Base-by-base conservation (phyloP, 2,888 invertebrate genomes). In the Cosmopolites sordidus region DNA sequence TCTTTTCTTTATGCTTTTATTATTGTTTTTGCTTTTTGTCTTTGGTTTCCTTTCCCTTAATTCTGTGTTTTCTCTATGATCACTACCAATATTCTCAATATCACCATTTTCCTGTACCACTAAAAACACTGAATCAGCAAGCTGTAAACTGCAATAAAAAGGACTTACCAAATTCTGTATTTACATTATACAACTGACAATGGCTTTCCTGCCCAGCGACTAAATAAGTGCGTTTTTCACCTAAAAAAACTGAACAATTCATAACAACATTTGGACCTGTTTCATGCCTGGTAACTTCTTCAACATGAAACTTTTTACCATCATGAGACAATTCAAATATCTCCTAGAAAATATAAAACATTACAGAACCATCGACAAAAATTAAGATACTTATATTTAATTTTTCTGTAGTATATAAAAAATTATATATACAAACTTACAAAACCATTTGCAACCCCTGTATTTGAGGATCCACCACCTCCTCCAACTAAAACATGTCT, bases 391-490 rank as follows among this genome's bases (percentile, higher is more conserved):
- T 11, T 22, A 43, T n/a, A 22, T 27, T n/a, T 1, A n/a, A 43
- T 2, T 4, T 37, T 37, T 9, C 16, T 2, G 18, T 11, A 4
- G 2, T 18, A 22, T 22, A 22, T 22, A 22, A 16, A 39, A 39
- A 12, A 5, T 11, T 38, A 12, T 15, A 22, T 22, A 22, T 22
- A 22, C 22, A 8, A 8, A 22, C 91, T 86, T 78, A 93, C 96
- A 78, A 99, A 92, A 73, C 94, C 93, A 81, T 99, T 99, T 30
- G 90, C 89, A 50, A 99, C 92, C 48, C 99, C 99, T 41, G 97
- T 97, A 74, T 95, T 96, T 12, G 96, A 88, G 30, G 92, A 88
- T 51, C 99, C 98, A 56, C 98, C 99, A 48, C 98, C 98, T 48
- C 98, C 99, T 58, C 92, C 97, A 43, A 99, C 93, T 57, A 99